Percentiles rank a stretch among this genome's conserved stretches.
Conservation (phyloP, 2,888 invertebrate species). For the Penaeus monodon region DNA sequence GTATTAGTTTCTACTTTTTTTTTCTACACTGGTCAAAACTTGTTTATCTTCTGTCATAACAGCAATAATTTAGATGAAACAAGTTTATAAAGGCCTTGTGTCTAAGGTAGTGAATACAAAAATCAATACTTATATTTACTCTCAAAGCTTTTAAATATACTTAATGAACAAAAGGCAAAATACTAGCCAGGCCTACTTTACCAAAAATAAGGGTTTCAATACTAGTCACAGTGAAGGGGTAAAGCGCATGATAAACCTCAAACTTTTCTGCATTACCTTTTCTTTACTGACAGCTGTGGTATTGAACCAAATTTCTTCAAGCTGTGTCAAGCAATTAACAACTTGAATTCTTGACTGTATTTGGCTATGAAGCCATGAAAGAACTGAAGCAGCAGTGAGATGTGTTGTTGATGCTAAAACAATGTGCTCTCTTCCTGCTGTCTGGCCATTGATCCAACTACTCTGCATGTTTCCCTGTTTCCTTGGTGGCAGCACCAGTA, state of each 20-base stretch:
- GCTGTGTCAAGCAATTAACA: conserved; percentile 68
- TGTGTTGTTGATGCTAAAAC: conserved; percentile 39
- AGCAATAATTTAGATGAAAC: too few species aligned
- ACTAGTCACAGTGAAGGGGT: too few species aligned
- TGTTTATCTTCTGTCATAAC: too few species aligned
- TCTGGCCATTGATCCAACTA: not conserved
- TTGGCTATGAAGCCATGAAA: conserved; percentile 71
- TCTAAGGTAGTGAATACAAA: too few species aligned
- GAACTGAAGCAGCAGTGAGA: conserved; percentile 62
- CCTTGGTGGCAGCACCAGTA: conserved; percentile 72
- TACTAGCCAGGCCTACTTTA: too few species aligned
- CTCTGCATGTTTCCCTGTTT: conserved; percentile 51
- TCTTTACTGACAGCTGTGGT: conserved; percentile 68
- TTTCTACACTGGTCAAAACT: too few species aligned
- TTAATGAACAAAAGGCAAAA: too few species aligned
- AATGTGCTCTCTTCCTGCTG: conserved; percentile 39
- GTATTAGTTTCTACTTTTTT: too few species aligned
- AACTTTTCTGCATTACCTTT: conserved; percentile 65
- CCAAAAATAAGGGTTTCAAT: too few species aligned
- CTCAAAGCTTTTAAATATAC: too few species aligned
- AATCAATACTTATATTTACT: too few species aligned
- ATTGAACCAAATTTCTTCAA: conserved; percentile 68
- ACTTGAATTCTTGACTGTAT: conserved; percentile 70
- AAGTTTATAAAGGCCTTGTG: too few species aligned
- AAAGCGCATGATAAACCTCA: not conserved